Percentiles rank a stretch among this genome's conserved stretches.
phyloP scores from a whole-genome alignment of 2,797 vertebrate genomes.

The Nothura maculosa region DNA sequence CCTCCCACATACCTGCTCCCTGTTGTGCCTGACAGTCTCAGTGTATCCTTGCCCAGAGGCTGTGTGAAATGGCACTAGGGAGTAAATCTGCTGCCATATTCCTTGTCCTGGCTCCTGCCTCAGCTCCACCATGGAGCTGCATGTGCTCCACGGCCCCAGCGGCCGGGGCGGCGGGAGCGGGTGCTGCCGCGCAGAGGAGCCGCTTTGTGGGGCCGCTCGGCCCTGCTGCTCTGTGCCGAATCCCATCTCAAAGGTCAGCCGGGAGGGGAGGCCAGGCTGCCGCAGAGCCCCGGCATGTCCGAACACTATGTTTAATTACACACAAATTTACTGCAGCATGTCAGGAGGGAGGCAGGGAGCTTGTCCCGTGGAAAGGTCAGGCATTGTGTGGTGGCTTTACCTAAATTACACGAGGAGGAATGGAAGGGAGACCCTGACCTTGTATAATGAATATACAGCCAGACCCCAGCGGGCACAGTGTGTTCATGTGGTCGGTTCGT shows the following conservation, averaged over 20 bases:
- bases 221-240: conserved; percentile 44
- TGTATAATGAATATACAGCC: conserved; percentile 69
- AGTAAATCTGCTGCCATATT: neutral
- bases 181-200: conserved; percentile 42
- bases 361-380: conserved; percentile 74
- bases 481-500: conserved; percentile 40
- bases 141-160: neutral
- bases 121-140: neutral
- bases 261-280: conserved; percentile 55
- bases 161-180: rapidly evolving
- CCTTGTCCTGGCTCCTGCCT: neutral
- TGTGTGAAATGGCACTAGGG: neutral
- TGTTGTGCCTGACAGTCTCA: rapidly evolving
- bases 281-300: conserved; percentile 31
- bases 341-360: conserved; percentile 65
- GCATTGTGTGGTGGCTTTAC: conserved; percentile 61
- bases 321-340: conserved; percentile 77
- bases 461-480: conserved; percentile 14
- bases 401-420: conserved; percentile 71
- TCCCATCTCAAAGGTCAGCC: conserved; percentile 71
- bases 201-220: neutral
- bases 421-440: conserved; percentile 69
- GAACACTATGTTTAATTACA: conserved; percentile 81
- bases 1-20: neutral
- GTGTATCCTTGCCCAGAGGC: neutral